Evolutionary conservation across 92 coral and sea anemone genomes (phyloP).

Genomic region (Diadumene lineata): DNA sequence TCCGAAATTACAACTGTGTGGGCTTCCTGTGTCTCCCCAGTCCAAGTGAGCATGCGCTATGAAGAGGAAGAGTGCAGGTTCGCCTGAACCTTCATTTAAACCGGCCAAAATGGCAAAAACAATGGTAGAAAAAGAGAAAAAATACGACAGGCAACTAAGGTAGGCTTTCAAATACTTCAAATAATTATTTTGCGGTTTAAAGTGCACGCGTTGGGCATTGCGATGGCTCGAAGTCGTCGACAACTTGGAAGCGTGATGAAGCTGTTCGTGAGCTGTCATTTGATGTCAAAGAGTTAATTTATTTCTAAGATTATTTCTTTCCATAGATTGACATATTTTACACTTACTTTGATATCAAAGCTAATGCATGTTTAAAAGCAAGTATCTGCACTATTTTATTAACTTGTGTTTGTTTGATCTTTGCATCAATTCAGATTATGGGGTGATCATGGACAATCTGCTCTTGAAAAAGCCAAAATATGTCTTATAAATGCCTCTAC

Average conservation of each 20-base stretch:
- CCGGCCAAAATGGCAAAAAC: constrained; percentile 89
- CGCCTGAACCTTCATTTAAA: constrained; percentile 69
- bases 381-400: no score
- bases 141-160: constrained; percentile 98
- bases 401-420: background rate
- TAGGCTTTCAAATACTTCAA: background rate
- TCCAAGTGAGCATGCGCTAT: constrained; percentile 79
- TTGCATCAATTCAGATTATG: constrained; percentile 85
- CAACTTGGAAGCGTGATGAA: background rate
- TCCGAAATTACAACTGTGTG: no score
- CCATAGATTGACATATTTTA: background rate
- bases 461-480: constrained; percentile 84
- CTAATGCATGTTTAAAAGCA: no score
- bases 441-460: constrained; percentile 97
- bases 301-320: background rate
- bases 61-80: constrained; percentile 88
- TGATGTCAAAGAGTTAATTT: background rate
- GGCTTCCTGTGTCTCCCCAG: constrained; percentile 26
- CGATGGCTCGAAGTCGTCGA: background rate
- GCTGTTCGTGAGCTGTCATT: background rate
- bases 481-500: constrained; percentile 96
- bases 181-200: background rate
- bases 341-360: no score
- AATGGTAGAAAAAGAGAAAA: constrained; percentile 90
- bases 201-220: background rate